phyloP scores from a whole-genome alignment of 2,113 vertebrate species.

The Bombycilla garrulus region DNA sequence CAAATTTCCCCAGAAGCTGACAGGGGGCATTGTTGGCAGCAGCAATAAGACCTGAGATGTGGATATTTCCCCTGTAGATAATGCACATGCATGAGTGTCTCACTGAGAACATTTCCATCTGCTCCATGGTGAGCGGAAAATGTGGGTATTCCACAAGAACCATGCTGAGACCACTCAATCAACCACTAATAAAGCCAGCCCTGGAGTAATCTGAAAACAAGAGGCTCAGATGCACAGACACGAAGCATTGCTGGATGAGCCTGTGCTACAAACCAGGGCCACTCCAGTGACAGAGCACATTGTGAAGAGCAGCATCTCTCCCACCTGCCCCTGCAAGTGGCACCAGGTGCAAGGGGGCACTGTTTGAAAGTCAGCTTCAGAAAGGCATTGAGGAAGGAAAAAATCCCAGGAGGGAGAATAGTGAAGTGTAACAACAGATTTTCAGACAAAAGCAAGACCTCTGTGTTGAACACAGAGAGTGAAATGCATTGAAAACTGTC shows the following conservation, averaged over 20 bases:
- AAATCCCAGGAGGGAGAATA: not conserved
- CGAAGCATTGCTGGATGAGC: not conserved
- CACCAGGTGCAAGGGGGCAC: not conserved
- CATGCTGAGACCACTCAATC: constrained; percentile 49
- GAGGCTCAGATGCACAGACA: not conserved
- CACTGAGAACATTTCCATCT: constrained; percentile 42
- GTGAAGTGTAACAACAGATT: not conserved
- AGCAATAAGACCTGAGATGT: not conserved
- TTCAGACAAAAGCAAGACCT: not conserved
- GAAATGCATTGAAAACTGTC: not conserved
- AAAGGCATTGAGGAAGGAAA: not conserved
- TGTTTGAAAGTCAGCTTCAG: not conserved
- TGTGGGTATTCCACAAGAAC: constrained; percentile 21
- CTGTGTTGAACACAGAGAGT: not conserved
- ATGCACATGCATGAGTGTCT: constrained; percentile 41
- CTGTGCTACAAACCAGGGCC: not conserved
- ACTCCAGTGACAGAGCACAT: not conserved
- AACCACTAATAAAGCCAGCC: constrained; percentile 11
- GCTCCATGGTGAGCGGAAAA: not conserved
- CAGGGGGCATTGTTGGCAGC: not conserved
- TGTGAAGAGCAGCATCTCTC: not conserved
- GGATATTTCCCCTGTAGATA: constrained; percentile 7
- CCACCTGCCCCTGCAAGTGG: not conserved
- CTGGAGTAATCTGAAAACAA: constrained; percentile 14
- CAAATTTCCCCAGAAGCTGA: not conserved